Conservation (phyloP, 2,797 vertebrate species). For the Pseudomugil tenellus region DNA sequence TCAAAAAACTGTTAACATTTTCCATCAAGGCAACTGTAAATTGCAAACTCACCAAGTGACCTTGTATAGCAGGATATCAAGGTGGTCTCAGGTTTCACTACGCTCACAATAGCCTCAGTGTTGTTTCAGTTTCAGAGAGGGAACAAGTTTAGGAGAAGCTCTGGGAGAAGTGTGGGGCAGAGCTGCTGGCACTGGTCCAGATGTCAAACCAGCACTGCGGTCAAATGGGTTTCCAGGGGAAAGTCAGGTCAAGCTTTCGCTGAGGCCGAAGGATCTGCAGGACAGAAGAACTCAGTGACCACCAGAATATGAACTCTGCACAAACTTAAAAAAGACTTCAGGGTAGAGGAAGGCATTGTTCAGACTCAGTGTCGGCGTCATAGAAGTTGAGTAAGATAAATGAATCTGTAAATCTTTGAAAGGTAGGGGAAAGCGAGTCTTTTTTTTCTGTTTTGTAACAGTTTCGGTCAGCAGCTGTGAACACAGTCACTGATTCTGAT, state of each 20-base stretch:
- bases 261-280: slow-evolving; percentile 30
- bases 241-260: slow-evolving; percentile 66
- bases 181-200: slow-evolving; percentile 58
- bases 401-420: slow-evolving; percentile 42
- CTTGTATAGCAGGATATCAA: slow-evolving; percentile 39
- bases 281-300: slow-evolving; percentile 36
- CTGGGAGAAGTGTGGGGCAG: slow-evolving; percentile 54
- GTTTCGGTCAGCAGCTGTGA: slow-evolving; percentile 10
- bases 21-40: background rate
- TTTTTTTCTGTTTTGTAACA: slow-evolving; percentile 8
- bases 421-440: slow-evolving; percentile 10
- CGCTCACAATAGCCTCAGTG: slow-evolving; percentile 51
- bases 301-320: slow-evolving; percentile 1
- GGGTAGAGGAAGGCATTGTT: background rate
- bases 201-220: slow-evolving; percentile 60
- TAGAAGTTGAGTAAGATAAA: slow-evolving; percentile 3
- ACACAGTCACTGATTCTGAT: slow-evolving; percentile 23
- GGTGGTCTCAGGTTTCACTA: slow-evolving; percentile 42
- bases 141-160: slow-evolving; percentile 38
- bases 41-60: slow-evolving; percentile 13
- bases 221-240: slow-evolving; percentile 62
- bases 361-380: background rate
- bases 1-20: background rate
- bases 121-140: slow-evolving; percentile 52
- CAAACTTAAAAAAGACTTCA: slow-evolving; percentile 11